phyloP scores from a whole-genome alignment of 1,140 invertebrate species.

The Pantala flavescens region DNA sequence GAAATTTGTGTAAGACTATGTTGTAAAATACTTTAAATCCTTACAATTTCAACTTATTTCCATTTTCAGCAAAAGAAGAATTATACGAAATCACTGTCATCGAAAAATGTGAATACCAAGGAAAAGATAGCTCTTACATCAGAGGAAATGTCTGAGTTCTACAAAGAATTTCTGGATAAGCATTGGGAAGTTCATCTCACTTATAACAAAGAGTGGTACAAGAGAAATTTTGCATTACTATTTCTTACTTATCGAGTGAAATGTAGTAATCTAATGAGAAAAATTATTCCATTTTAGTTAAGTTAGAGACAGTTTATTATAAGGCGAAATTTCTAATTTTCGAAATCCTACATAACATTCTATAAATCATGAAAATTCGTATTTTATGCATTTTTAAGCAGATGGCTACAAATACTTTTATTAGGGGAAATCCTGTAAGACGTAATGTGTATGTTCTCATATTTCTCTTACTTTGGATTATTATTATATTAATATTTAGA shows the following conservation, averaged over 20 bases:
- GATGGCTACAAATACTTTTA: too few relatives aligned
- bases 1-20: neutral
- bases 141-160: slow-evolving; percentile 78
- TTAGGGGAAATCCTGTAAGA: too few relatives aligned
- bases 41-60: neutral
- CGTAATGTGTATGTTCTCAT: too few relatives aligned
- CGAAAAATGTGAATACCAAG: slow-evolving; percentile 32
- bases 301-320: too few relatives aligned
- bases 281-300: too few relatives aligned
- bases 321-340: too few relatives aligned
- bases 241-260: slow-evolving; percentile 34
- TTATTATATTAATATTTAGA: too few relatives aligned
- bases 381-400: too few relatives aligned
- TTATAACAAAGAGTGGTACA: slow-evolving; percentile 67
- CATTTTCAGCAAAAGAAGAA: slow-evolving; percentile 52
- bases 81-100: slow-evolving; percentile 43
- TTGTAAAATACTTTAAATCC: neutral
- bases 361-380: too few relatives aligned
- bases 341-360: too few relatives aligned
- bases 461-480: too few relatives aligned
- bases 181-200: slow-evolving; percentile 57
- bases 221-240: slow-evolving; percentile 53
- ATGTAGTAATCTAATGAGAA: neutral
- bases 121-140: slow-evolving; percentile 42
- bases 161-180: slow-evolving; percentile 67